Conservation (phyloP, 2,797 vertebrate genomes). For the Lutjanus campechanus region DNA sequence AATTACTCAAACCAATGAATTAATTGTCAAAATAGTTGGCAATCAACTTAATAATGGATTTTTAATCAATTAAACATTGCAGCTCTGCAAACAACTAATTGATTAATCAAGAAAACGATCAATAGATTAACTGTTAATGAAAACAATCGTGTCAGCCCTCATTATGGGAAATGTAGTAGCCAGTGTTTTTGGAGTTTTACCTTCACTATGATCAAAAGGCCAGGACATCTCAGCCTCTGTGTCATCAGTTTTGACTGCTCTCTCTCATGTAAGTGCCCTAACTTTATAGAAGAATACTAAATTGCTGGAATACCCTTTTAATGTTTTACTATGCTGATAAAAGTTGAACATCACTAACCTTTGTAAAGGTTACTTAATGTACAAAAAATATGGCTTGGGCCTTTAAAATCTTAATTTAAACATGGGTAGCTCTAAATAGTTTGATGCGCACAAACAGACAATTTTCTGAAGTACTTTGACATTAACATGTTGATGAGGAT, state of each 20-base stretch:
- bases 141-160: no score
- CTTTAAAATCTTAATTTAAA: conserved; percentile 2
- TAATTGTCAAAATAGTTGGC: no score
- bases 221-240: neutral
- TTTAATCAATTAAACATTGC: no score
- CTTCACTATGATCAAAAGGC: neutral
- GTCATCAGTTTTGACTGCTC: neutral
- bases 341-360: neutral
- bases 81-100: no score
- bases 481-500: conserved; percentile 3
- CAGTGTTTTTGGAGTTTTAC: neutral
- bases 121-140: no score
- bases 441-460: neutral
- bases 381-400: neutral
- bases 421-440: neutral
- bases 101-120: no score
- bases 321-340: neutral
- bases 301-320: neutral
- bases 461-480: neutral
- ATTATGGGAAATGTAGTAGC: conserved; percentile 2
- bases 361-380: neutral
- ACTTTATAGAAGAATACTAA: neutral
- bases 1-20: no score
- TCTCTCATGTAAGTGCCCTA: no score
- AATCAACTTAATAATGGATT: no score